Evolutionary conservation across 2,888 invertebrate genomes (phyloP), one percentile per base, ranked within the genome.

Genomic region (Drosophila monieri): DNA sequence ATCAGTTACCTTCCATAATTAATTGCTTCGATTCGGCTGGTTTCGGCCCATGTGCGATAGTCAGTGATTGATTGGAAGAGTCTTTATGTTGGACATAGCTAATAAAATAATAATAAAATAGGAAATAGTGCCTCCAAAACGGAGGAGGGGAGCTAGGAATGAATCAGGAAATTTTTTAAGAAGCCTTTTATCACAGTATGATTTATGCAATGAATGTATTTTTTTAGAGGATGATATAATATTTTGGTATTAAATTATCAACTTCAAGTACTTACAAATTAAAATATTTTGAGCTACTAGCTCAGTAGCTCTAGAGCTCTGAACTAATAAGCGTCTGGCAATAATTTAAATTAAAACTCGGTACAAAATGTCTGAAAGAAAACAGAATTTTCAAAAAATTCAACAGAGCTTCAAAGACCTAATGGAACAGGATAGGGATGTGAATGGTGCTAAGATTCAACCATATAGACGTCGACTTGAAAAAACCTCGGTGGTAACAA

Each of bases 51-150:
- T 49, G 48, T 51, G 56, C 53, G 44, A 41, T 59, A 44, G 43
- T 35, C 47, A 18, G 66, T 76, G 80, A 78, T 76, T 58, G 64
- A 67, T 76, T 47, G 55, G 12, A 6, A 30, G 32, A 47, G 8
- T 15, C 47, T 23, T 14, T 41, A 41, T 55, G 47, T 55, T 55
- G 30, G 35, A 30, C 67, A 58, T 15, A 57, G 57, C 25, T n/a
- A 51, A 51, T 51, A 51, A 66, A 49, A 66, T 46, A 56, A 52
- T 46, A 18, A 53, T 44, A 58, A 15, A 35, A 41, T 41, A 12
- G 32, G 35, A 35, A n/a, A 47, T 47, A 37, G 49, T 37, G 48
- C n/a, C 12, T 43, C 41, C 12, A 8, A 18, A 10, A n/a, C n/a
- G n/a, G 18, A 5, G 18, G 41, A 15, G 4, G 21, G 21, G 21